phyloP scores from a whole-genome alignment of 2,113 vertebrate species.

The Oreotrochilus melanogaster region DNA sequence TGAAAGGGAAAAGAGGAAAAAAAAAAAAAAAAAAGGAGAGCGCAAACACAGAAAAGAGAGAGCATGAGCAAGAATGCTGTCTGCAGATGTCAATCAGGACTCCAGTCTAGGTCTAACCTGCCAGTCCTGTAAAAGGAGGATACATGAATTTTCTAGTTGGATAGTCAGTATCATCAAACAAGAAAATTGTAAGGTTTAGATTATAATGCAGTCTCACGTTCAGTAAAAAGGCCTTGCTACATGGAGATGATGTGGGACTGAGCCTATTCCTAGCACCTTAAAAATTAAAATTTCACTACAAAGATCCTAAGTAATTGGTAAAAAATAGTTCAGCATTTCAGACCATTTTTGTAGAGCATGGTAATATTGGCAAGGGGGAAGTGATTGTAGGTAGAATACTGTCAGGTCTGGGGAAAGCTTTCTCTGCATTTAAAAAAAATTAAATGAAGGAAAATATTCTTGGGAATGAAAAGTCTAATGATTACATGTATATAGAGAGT shows the following conservation, averaged over 20 bases:
- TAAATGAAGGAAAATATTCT: conserved; percentile 50
- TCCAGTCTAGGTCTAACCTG: conserved; percentile 50
- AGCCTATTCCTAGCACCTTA: conserved; percentile 50
- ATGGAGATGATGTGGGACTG: conserved; percentile 14
- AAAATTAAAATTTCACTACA: conserved; percentile 63
- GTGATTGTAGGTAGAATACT: conserved; percentile 53
- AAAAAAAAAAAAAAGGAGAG: neutral
- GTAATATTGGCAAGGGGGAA: conserved; percentile 37
- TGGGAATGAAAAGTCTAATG: conserved; percentile 57
- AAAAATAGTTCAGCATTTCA: conserved; percentile 61
- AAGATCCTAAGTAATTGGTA: conserved; percentile 36
- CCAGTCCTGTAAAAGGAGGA: conserved; percentile 58
- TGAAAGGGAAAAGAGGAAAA: neutral
- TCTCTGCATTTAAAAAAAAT: conserved; percentile 55
- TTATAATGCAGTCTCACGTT: conserved; percentile 49
- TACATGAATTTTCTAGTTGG: conserved; percentile 63
- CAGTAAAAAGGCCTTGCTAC: conserved; percentile 45
- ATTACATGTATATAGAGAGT: conserved; percentile 48
- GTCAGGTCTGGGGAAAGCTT: conserved; percentile 42
- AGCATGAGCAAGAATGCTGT: conserved; percentile 41
- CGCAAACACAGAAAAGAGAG: neutral
- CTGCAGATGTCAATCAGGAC: conserved; percentile 63
- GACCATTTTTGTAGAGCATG: neutral
- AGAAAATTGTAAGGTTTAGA: conserved; percentile 33
- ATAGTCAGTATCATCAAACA: conserved; percentile 50